Evolutionary conservation across 1,140 invertebrate species (phyloP), one percentile per base, ranked within the genome.

Genomic region (Thereuonema tuberculata): DNA sequence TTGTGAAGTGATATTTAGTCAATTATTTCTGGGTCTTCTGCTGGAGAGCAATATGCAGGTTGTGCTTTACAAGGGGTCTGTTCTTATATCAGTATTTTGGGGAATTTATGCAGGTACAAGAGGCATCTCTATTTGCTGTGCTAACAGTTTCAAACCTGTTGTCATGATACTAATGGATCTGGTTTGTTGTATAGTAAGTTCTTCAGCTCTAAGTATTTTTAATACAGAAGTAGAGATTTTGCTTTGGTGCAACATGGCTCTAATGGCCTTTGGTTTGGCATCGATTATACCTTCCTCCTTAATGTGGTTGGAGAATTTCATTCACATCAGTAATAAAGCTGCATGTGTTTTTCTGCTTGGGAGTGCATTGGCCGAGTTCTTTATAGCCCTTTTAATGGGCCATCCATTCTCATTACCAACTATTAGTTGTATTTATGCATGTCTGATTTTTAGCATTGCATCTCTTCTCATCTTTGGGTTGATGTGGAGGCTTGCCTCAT

Each of bases 201-300:
- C 71, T 0, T 27, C 73, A 20, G 65, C 75, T 15, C 62, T 78
- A 20, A 64, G 68, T 3, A 66, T 73, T 62, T 69, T 69, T n/a
- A 67, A 72, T 1, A 61, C 65, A 14, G 60, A 61, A 9, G 61
- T 64, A 12, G 65, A 71, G 31, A 64, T 65, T 27, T 63, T 69
- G 14, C 29, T 74, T n/a, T 71, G 68, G 69, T 50, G 67, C 3
- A 66, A 68, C 25, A 63, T 71, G 5, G 65, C 69, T 24, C 25
- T 73, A 1, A 58, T 74, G 20, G 77, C 77, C 9, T 59, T 78
- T 2, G 77, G 77, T 56, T 66, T 78, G 64, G 74, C 77, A 0
- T 77, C 77, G 9, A 70, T 77, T 14, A 77, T 77, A 60, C 76
- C 77, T 0, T 72, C 74, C 0, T 70, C 65, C 37, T 70, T 79